Conservation (phyloP, 2,797 vertebrate genomes). For the Gallinago stenura region DNA sequence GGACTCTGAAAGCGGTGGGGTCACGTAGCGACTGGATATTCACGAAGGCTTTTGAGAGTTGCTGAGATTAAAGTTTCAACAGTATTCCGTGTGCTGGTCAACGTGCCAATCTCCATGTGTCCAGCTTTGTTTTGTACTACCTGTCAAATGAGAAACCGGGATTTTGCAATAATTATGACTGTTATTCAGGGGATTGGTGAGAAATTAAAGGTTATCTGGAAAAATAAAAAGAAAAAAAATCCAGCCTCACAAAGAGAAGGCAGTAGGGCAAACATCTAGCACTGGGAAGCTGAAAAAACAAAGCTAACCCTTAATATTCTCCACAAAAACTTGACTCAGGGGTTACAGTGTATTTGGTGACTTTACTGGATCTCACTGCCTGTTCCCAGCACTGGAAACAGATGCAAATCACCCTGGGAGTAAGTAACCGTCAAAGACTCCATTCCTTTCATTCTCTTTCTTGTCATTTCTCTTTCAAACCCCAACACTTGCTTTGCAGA, state of each 20-base stretch:
- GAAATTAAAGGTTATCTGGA: constrained; percentile 13
- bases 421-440: neutral
- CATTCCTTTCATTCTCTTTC: constrained; percentile 22
- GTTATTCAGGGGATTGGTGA: neutral
- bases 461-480: constrained; percentile 46
- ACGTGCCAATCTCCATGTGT: neutral
- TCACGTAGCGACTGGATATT: neutral
- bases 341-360: constrained; percentile 12
- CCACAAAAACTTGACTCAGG: neutral
- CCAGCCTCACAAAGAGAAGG: neutral
- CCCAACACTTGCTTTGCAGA: neutral
- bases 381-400: constrained; percentile 21
- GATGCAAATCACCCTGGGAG: constrained; percentile 19
- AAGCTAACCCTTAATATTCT: neutral
- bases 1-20: neutral
- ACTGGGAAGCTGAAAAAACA: neutral
- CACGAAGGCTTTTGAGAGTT: constrained; percentile 10
- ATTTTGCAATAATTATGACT: constrained; percentile 36
- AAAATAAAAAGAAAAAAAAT: neutral
- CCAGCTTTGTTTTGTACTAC: constrained; percentile 10
- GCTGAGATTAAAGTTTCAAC: constrained; percentile 2
- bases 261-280: neutral
- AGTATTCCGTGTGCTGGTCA: neutral
- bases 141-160: neutral
- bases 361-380: neutral